These are phyloP conservation scores for Gisinianus flammeolus DNA, from an alignment of 2,888 invertebrate genomes.

Conservation along the genomic window DNA sequence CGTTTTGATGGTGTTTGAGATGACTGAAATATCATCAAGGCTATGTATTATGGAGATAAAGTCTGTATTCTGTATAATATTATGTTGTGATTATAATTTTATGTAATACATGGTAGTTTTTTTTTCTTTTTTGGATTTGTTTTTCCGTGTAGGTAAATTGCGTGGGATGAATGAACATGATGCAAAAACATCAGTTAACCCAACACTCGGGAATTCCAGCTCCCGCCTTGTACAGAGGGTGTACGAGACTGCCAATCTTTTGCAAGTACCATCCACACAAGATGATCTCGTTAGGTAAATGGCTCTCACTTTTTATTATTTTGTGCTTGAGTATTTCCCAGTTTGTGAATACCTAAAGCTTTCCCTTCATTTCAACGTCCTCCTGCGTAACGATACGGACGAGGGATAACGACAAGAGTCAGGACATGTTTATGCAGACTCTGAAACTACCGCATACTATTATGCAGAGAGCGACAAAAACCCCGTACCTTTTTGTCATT, in stretches of 20 bases:
- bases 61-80: too few relatives aligned
- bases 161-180: conserved; percentile 90
- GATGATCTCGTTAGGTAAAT: conserved; percentile 67
- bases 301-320: conserved; percentile 6
- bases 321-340: too few relatives aligned
- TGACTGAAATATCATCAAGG: too few relatives aligned
- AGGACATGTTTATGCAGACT: not conserved
- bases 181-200: conserved; percentile 61
- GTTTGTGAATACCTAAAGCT: not conserved
- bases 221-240: conserved; percentile 69
- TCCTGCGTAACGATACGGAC: not conserved
- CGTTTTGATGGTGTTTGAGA: too few relatives aligned
- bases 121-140: not conserved
- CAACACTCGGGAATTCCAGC: conserved; percentile 42
- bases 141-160: conserved; percentile 66
- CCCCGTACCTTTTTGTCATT: not conserved
- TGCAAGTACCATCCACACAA: conserved; percentile 68
- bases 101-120: not conserved
- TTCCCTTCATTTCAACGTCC: not conserved
- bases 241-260: conserved; percentile 79
- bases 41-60: too few relatives aligned
- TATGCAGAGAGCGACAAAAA: not conserved
- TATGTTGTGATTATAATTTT: not conserved
- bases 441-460: not conserved
- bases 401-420: not conserved